Conservation (phyloP, 2,888 invertebrate genomes). For the Sympetrum striolatum region DNA sequence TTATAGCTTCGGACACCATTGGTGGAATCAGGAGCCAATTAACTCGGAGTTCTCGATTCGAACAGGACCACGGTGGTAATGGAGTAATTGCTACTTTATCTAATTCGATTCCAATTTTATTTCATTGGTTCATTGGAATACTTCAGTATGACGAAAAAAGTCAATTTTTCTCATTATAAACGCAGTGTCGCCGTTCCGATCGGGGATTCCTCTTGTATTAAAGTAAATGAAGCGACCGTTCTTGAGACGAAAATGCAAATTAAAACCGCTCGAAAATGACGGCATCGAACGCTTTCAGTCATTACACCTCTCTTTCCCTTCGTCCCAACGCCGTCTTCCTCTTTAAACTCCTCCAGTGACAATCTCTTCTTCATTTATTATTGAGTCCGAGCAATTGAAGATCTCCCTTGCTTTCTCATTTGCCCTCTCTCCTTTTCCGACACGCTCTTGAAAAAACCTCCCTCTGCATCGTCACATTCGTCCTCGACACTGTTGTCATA, state of each 20-base stretch:
- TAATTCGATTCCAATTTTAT: neutral
- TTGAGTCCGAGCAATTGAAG: slow-evolving; percentile 16
- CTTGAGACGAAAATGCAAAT: neutral
- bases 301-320: slow-evolving; percentile 3
- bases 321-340: neutral
- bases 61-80: neutral
- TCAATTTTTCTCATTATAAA: neutral
- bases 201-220: neutral
- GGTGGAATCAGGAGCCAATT: slow-evolving; percentile 11
- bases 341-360: neutral
- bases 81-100: neutral
- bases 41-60: neutral
- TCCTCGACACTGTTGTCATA: neutral
- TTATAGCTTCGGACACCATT: neutral
- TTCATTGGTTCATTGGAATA: neutral
- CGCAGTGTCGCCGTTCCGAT: neutral
- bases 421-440: neutral
- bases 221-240: neutral
- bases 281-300: neutral
- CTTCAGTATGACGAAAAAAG: neutral
- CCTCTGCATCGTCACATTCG: neutral
- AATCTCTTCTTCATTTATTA: slow-evolving; percentile 2
- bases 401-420: neutral
- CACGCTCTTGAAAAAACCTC: neutral
- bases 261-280: neutral